A percentile compares a stretch with the other conserved stretches of the same genome.
Evolutionary conservation across 2,113 vertebrate genomes (phyloP).

Genomic region (Circaetus cinerascens): DNA sequence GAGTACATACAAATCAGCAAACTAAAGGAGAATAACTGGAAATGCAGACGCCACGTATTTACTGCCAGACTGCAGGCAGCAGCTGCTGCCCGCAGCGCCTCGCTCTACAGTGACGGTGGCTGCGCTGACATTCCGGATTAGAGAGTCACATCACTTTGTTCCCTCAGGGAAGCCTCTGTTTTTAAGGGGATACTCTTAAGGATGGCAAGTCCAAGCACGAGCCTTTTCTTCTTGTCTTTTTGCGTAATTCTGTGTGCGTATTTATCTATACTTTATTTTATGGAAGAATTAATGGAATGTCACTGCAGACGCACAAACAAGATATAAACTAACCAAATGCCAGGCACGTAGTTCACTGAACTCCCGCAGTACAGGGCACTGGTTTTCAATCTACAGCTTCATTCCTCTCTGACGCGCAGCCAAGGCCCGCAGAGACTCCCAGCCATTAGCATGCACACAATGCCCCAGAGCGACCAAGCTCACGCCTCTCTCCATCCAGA

Average conservation of each 20-base stretch:
- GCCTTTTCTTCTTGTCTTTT: not conserved
- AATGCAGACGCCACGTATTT: not conserved
- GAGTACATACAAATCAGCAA: not conserved
- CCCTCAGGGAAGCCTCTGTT: not conserved
- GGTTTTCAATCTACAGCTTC: conserved; percentile 7
- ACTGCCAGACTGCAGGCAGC: not conserved
- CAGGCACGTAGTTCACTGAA: not conserved
- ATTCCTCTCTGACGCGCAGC: not conserved
- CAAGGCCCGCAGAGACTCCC: not conserved
- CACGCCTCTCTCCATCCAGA: not conserved
- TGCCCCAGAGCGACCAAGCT: not conserved
- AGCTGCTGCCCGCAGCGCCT: not conserved
- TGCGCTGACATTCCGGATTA: not conserved
- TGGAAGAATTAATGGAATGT: not conserved
- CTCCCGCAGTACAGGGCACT: not conserved
- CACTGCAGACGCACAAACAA: not conserved
- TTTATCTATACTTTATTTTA: not conserved
- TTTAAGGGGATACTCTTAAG: not conserved
- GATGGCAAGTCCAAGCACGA: not conserved
- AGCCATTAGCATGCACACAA: not conserved
- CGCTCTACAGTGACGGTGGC: not conserved
- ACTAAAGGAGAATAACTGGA: not conserved
- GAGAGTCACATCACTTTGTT: not conserved
- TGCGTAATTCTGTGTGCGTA: not conserved
- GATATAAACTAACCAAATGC: not conserved